These are phyloP conservation scores for Delia radicum DNA, from an alignment of 1,140 invertebrate genomes.

Conservation along the genomic window DNA sequence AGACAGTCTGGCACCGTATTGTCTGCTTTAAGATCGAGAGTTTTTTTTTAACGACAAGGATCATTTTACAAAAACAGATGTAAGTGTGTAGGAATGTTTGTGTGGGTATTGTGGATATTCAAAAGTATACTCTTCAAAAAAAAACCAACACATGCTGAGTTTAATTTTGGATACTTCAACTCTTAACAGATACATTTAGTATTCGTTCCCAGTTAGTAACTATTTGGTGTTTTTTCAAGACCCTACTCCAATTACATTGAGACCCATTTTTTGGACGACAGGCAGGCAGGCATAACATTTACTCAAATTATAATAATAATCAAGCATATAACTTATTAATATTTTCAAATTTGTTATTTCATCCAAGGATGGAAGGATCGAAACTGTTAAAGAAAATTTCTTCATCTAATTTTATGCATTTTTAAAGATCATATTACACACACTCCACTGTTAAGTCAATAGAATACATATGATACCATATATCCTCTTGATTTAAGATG, in stretches of 20 bases:
- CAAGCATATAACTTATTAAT: not conserved
- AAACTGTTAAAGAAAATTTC: not conserved
- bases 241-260: not conserved
- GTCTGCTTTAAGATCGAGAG: not conserved
- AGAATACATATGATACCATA: not conserved
- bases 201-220: not conserved
- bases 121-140: too few relatives aligned
- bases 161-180: not conserved
- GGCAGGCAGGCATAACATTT: too few relatives aligned
- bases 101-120: too few relatives aligned
- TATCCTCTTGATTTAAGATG: not conserved
- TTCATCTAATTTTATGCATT: conserved; percentile 23
- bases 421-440: not conserved
- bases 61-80: not conserved
- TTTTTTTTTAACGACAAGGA: not conserved
- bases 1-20: not conserved
- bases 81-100: not conserved
- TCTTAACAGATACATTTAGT: too few relatives aligned
- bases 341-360: not conserved
- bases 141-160: not conserved
- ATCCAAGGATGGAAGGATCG: not conserved
- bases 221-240: not conserved
- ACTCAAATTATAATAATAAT: not conserved
- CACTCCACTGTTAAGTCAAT: not conserved
- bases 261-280: too few relatives aligned